A percentile compares a stretch with the other conserved stretches of the same genome.
phyloP scores from a whole-genome alignment of 2,888 invertebrate species.

The Patella ulyssiponensis region DNA sequence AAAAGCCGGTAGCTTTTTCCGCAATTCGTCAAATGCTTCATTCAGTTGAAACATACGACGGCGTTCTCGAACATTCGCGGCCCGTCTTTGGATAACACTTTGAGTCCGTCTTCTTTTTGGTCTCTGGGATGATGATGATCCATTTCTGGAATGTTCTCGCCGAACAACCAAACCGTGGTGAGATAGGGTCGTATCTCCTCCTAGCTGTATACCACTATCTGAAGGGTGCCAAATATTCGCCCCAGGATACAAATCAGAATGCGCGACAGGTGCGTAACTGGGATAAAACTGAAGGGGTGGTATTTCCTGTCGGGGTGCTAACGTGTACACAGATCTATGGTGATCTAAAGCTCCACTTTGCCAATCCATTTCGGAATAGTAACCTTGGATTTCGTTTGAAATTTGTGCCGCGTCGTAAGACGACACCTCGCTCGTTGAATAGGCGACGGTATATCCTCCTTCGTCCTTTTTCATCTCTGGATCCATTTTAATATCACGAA shows the following conservation, averaged over 20 bases:
- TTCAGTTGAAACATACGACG: conserved; percentile 65
- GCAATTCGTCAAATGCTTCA: conserved; percentile 62
- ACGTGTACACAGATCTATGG: neutral
- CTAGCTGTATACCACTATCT: neutral
- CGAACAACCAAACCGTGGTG: neutral
- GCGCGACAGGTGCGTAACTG: neutral
- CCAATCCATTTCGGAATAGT: neutral
- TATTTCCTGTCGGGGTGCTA: neutral
- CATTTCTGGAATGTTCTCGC: neutral
- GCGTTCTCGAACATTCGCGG: conserved; percentile 64
- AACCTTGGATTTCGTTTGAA: neutral
- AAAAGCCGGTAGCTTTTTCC: conserved; percentile 64
- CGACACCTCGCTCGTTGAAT: neutral
- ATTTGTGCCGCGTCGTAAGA: neutral
- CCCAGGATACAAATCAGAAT: neutral
- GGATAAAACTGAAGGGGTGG: neutral
- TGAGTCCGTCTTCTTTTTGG: conserved; percentile 64
- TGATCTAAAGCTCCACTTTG: neutral
- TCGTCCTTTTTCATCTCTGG: neutral
- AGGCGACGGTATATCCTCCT: neutral
- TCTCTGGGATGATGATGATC: conserved; percentile 41
- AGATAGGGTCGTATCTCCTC: neutral
- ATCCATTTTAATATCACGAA: neutral
- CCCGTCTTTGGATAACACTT: conserved; percentile 58
- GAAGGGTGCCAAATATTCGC: neutral